A percentile compares a stretch with the other conserved stretches of the same genome.
Evolutionary conservation across 2,113 vertebrate genomes (phyloP).

Genomic region (Hemiprocne comata): DNA sequence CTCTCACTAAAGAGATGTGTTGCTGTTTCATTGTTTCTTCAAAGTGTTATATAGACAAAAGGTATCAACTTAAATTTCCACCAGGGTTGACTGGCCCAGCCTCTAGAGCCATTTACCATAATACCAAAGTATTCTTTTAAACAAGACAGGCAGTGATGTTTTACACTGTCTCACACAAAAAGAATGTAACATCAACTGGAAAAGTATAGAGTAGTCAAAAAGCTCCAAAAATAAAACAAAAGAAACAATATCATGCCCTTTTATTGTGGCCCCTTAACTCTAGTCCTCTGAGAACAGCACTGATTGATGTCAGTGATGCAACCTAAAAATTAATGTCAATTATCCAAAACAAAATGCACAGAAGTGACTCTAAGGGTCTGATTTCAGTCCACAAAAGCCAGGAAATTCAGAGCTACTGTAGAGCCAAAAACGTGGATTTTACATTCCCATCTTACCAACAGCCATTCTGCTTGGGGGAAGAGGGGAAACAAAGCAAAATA

Average conservation of each 20-base stretch:
- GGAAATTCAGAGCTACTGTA: constrained; percentile 62
- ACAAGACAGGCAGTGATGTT: constrained; percentile 34
- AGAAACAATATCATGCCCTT: constrained; percentile 52
- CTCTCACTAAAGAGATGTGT: constrained; percentile 20
- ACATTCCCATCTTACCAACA: constrained; percentile 40
- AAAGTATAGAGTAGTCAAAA: constrained; percentile 64
- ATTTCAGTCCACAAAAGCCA: constrained; percentile 65
- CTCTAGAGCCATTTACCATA: constrained; percentile 55
- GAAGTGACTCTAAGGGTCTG: constrained; percentile 44
- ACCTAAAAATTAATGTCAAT: constrained; percentile 67
- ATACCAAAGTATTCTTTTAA: constrained; percentile 31
- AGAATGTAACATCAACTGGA: constrained; percentile 55
- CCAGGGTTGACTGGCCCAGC: constrained; percentile 41
- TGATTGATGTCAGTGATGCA: constrained; percentile 60
- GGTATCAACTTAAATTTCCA: constrained; percentile 58
- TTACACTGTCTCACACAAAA: constrained; percentile 59
- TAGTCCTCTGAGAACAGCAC: constrained; percentile 31
- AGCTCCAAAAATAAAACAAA: constrained; percentile 64
- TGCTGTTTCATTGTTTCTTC: constrained; percentile 43
- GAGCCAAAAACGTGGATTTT: constrained; percentile 45
- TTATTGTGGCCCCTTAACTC: constrained; percentile 59
- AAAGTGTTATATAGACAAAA: constrained; percentile 35
- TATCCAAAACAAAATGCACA: constrained; percentile 66
- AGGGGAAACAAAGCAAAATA: constrained; percentile 22
- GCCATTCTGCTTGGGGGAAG: not conserved